Conservation (phyloP, 2,888 invertebrate species). For the Exocentrus adspersus region DNA sequence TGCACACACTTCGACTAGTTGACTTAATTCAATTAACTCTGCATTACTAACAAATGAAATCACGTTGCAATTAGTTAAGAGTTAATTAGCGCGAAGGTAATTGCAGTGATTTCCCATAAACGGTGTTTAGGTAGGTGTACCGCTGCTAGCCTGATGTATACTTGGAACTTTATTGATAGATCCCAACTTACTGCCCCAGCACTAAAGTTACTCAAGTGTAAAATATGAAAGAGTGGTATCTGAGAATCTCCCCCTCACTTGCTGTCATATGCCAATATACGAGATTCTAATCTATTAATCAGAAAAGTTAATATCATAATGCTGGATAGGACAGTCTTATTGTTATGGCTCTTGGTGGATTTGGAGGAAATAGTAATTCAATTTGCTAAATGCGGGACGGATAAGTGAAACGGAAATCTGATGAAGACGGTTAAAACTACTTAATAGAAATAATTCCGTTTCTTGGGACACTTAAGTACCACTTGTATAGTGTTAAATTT, state of each 20-base stretch:
- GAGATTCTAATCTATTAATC: constrained; percentile 61
- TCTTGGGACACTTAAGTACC: background rate
- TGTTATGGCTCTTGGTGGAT: constrained; percentile 42
- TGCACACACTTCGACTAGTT: constrained; percentile 15
- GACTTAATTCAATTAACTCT: background rate
- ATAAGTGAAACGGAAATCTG: constrained; percentile 21
- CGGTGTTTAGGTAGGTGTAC: no score
- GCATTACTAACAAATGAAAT: background rate
- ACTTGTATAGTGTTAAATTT: background rate
- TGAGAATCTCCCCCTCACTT: constrained; percentile 48
- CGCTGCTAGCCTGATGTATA: background rate
- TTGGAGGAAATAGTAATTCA: constrained; percentile 47
- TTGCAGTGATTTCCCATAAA: background rate
- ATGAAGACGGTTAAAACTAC: background rate
- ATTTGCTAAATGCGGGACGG: constrained; percentile 38
- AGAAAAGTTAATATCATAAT: constrained; percentile 61
- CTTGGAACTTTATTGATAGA: background rate
- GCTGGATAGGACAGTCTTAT: constrained; percentile 52
- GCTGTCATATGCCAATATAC: constrained; percentile 59
- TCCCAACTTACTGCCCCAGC: constrained; percentile 11
- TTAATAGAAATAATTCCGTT: no score
- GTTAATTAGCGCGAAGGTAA: background rate
- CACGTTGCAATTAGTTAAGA: background rate
- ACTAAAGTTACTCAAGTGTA: constrained; percentile 9
- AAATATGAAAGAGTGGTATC: constrained; percentile 34